Evolutionary conservation across 2,888 invertebrate species (phyloP).

Genomic region (Steinernema carpocapsae): DNA sequence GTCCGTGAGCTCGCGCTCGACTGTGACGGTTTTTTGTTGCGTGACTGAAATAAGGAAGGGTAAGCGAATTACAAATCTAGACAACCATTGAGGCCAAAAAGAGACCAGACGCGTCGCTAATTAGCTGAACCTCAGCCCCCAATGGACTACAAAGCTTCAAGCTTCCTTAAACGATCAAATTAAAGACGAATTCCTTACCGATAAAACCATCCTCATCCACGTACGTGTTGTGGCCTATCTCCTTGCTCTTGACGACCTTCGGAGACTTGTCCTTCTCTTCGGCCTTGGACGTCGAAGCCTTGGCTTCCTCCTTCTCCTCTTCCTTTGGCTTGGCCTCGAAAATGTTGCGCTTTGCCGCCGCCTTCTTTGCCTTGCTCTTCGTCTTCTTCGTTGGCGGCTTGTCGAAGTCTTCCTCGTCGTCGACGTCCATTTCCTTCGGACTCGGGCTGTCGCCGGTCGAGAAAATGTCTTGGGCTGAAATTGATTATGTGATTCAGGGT

Average conservation of each 20-base stretch:
- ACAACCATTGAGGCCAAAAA: not conserved
- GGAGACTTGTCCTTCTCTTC: not conserved
- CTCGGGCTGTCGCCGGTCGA: not conserved
- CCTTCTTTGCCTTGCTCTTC: not conserved
- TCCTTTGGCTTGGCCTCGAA: not conserved
- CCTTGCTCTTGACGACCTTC: not conserved
- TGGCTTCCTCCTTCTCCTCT: not conserved
- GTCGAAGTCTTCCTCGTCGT: not conserved
- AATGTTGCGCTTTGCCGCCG: constrained; percentile 10
- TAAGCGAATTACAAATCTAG: not conserved
- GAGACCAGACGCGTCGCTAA: not conserved
- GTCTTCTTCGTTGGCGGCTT: not conserved
- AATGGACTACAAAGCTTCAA: not conserved
- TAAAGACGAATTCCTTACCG: constrained; percentile 5
- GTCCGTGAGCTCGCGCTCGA: not conserved
- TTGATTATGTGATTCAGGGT: not conserved
- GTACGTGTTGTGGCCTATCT: constrained; percentile 16
- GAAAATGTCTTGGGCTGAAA: constrained; percentile 15
- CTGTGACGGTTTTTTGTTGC: constrained; percentile 22
- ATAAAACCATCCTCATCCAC: constrained; percentile 36
- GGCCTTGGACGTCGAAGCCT: not conserved
- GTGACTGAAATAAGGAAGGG: constrained; percentile 32
- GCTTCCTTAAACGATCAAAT: not conserved
- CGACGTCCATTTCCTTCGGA: constrained; percentile 12
- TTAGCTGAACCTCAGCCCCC: too few relatives aligned